phyloP scores from a whole-genome alignment of 2,113 vertebrate species.

The Gymnobelideus leadbeateri region DNA sequence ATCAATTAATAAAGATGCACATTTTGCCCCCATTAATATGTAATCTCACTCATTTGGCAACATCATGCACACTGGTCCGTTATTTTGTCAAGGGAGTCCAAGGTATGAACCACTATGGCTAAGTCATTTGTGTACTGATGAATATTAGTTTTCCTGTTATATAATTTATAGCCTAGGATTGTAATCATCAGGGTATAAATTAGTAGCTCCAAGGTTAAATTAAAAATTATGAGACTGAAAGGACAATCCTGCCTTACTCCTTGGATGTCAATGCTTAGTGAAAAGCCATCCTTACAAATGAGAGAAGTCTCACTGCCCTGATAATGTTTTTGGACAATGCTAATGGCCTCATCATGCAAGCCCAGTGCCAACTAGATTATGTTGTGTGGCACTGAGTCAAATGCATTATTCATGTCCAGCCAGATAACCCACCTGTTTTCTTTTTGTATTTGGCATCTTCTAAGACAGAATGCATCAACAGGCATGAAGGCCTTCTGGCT shows the following conservation, averaged over 20 bases:
- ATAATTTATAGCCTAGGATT: no score
- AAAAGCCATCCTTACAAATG: no score
- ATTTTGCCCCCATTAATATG: neutral
- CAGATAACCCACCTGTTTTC: neutral
- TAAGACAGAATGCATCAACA: neutral
- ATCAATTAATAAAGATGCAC: neutral
- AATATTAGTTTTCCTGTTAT: neutral
- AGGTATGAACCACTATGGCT: neutral
- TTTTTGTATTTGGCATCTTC: neutral
- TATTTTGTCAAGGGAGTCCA: neutral
- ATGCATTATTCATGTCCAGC: neutral
- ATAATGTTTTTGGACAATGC: neutral
- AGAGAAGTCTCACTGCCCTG: neutral
- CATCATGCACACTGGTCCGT: neutral
- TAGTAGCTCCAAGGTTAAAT: neutral
- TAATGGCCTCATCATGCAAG: neutral
- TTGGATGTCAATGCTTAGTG: no score
- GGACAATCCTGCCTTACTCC: no score
- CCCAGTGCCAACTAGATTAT: neutral
- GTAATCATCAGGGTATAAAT: neutral
- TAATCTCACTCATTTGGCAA: neutral
- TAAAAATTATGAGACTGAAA: neutral
- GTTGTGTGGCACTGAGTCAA: neutral
- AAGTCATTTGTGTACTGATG: neutral
- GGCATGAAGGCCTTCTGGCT: neutral